Base-by-base conservation (phyloP, 2,113 vertebrate genomes). In the Amphiprion ocellaris region DNA sequence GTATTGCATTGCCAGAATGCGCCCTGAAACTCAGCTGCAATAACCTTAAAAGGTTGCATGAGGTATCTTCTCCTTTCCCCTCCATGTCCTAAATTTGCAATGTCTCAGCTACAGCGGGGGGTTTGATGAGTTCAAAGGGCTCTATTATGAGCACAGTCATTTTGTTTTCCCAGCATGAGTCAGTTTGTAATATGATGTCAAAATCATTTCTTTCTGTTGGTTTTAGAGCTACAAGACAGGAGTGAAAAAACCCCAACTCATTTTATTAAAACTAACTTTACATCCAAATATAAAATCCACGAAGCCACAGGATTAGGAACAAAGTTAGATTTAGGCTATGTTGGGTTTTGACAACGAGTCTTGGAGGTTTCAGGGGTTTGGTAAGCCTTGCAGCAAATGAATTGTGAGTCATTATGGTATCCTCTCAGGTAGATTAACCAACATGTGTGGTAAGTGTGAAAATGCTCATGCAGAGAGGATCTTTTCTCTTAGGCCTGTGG, bases 401-500 rank as follows among this genome's bases (percentile, higher is more conserved):
- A 30, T n/a, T 28, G 1, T 56, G 21, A 74, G 70, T 74, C 64
- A 81, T 44, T 58, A 19, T 12, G 19, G 23, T 12, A 60, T 69
- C 72, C 82, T 83, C 78, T 19, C 67, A 88, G 87, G 82, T 66
- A 74, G 80, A 66, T 65, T 24, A 74, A 63, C 69, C 78, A 83
- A 72, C 85, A 75, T 81, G 77, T 84, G 81, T 59, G 76, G 39
- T 63, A 37, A 30, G 82, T 76, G 87, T 71, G 74, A 74, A 86
- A 72, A 82, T 39, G 47, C 56, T 86, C 82, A 79, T 82, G 83
- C 80, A 84, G 79, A 83, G 78, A 74, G 65, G 54, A 74, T 81
- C 69, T 87, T 81, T 85, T 65, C 66, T 79, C 77, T 74, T 1
- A 5, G 69, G 88, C 89, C 90, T 79, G 72, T 79, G 79, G 90